Percentiles rank a stretch among this genome's conserved stretches.
Conservation (phyloP, 2,113 vertebrate genomes). For the Nerophis ophidion region DNA sequence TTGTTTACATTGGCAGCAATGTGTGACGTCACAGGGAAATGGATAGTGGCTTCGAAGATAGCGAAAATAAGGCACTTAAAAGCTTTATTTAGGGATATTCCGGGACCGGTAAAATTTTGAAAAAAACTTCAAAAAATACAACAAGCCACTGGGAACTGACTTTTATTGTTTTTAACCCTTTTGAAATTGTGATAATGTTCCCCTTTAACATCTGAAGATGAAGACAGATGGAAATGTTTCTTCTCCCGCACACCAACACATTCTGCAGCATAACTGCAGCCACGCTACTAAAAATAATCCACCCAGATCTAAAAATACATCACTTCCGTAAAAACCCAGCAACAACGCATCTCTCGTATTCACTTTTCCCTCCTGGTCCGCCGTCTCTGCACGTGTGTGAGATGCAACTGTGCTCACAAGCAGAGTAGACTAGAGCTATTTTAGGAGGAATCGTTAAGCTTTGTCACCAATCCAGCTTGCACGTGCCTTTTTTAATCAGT, state of each 20-base stretch:
- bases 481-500: conserved; percentile 45
- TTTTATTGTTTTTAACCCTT: too few species aligned
- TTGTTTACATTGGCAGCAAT: too few species aligned
- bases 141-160: too few species aligned
- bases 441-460: conserved; percentile 10
- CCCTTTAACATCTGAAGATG: not conserved
- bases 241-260: conserved; percentile 10
- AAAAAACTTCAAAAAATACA: too few species aligned
- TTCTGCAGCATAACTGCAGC: conserved; percentile 24
- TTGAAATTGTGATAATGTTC: too few species aligned
- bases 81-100: too few species aligned
- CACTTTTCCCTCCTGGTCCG: conserved; percentile 14
- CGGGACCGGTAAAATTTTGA: too few species aligned
- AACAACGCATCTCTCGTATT: conserved; percentile 14
- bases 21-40: too few species aligned
- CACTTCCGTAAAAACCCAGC: conserved; percentile 37
- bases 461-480: conserved; percentile 17
- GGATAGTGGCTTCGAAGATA: too few species aligned
- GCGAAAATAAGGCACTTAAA: too few species aligned
- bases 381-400: conserved; percentile 20
- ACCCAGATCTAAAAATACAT: conserved; percentile 50
- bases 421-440: not conserved
- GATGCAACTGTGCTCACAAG: conserved; percentile 6
- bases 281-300: conserved; percentile 35
- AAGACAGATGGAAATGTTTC: conserved; percentile 5